Base-by-base conservation (phyloP, 2,888 invertebrate species). In the Argyresthia albistria region DNA sequence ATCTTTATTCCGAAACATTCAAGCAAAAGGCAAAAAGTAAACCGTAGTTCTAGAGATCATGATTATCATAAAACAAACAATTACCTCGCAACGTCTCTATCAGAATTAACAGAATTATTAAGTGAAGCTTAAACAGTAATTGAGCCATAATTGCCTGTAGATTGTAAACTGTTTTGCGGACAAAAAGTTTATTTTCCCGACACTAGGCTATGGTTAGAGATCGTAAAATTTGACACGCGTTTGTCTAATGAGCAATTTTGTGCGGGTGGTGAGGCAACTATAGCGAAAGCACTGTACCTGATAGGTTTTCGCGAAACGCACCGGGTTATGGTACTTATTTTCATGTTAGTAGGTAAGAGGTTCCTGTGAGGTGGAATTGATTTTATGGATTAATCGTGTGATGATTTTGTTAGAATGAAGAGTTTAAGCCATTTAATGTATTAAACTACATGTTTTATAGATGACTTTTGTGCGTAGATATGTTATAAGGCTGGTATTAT, bases 211-310 rank as follows among this genome's bases (percentile, higher is more conserved):
- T 59, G 49, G 60, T 65, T 62, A 62, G 53, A 12, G 59, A n/a
- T 50, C 57, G 58, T 65, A 62, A 62, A 64, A 59, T 62, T 61
- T 48, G 61, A 59, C 56, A 58, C 56, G 57, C 57, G 43, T 45
- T 43, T 51, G 43, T 52, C 51, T 56, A 52, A 55, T 55, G 46
- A 53, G 42, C 55, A 56, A 60, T 56, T 56, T 58, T 53, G 50
- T 50, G 56, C 46, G 35, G 10, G 25, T 25, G 37, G n/a, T 8
- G n/a, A 39, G 46, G 35, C 37, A 52, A 52, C 46, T 39, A 52
- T 15, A 12, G 12, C 10, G n/a, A 42, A 11, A 42, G 42, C 42
- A 42, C 42, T 42, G 12, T 42, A 11, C 12, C n/a, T 42, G 12
- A 12, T 42, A 11, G n/a, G 4, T 10, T 42, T 12, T 11, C 42